Base-by-base conservation (phyloP, 37 sponge, comb jelly and placozoan species). In the Diacarnus erythraeanus region DNA sequence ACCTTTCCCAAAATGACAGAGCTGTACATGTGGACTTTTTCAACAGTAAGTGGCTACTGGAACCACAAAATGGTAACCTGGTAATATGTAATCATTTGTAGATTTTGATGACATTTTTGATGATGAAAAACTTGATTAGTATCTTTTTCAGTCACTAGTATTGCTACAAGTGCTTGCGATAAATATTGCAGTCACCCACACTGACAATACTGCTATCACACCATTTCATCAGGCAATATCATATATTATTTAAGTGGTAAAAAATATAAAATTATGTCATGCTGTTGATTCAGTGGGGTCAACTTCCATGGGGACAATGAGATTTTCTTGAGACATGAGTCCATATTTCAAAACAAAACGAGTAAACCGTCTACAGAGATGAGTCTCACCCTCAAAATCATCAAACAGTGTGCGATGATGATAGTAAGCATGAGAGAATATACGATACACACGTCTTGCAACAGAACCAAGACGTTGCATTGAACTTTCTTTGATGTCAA, bases 351-450 rank as follows among this genome's bases (percentile, higher is more conserved):
- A 78, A 4, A 89, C 99, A 81, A 83, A 95, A 29, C 79, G 44
- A 33, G 97, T 89, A 78, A 98, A 98, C 29, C 99, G 79, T 64
- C 61, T 67, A 84, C 99, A 98, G 30, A 98, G 88, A 54, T 64
- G 86, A 59, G 96, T 98, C 64, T 87, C 79, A 8, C 37, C 88
- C 85, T 98, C 99, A 82, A 91, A 98, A 29, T 91, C 87, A 66
- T 93, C 94, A 80, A 75, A 98, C 34, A 95, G 51, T 3, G 64
- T 59, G 35, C 92, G 92, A 73, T 98, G 99, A 42, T 95, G 97
- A 63, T 73, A 95, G 83, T 90, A 98, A 44, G 99, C 96, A 66
- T 98, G 99, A 17, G 96, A 88, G 76, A 98, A 95, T 64, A 98
- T 98, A 27, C 99, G 79, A 77, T 98, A 98, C 26, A 98, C 81